Evolutionary conservation across 2,888 invertebrate species (phyloP).

Genomic region (Rhamnusium bicolor): DNA sequence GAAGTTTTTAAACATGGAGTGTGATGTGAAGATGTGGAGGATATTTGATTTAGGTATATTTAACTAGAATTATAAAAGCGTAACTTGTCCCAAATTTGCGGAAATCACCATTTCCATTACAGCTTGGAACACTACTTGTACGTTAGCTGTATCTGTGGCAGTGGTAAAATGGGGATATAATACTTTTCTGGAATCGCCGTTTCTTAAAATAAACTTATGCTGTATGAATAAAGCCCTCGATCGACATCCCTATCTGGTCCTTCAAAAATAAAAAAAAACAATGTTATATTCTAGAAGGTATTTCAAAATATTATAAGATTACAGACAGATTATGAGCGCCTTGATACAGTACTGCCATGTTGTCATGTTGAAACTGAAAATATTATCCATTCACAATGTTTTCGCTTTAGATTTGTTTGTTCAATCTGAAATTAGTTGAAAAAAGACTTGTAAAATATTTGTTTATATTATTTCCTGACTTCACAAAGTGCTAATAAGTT

Average conservation of each 20-base stretch:
- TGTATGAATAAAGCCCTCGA: constrained; percentile 77
- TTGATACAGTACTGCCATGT: no score
- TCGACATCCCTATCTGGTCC: constrained; percentile 78
- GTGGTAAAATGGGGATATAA: constrained; percentile 80
- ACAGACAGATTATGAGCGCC: no score
- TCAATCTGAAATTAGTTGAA: no score
- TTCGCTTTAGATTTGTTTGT: no score
- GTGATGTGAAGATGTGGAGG: not conserved
- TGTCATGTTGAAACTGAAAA: no score
- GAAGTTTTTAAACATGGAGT: not conserved
- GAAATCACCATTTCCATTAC: constrained; percentile 79
- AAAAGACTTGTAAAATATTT: no score
- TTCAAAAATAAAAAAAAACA: constrained; percentile 56
- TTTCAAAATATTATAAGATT: no score
- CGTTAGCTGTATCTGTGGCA: constrained; percentile 79
- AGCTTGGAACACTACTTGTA: constrained; percentile 78
- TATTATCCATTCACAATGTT: no score
- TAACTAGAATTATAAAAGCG: constrained; percentile 68
- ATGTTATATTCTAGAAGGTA: no score
- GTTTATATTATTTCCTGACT: no score
- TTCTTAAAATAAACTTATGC: constrained; percentile 75
- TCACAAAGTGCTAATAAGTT: no score
- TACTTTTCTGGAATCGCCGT: constrained; percentile 74
- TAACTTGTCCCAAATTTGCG: constrained; percentile 76
- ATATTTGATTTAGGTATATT: not conserved